Base-by-base conservation (phyloP, 2,797 vertebrate genomes). In the Taeniopygia guttata region DNA sequence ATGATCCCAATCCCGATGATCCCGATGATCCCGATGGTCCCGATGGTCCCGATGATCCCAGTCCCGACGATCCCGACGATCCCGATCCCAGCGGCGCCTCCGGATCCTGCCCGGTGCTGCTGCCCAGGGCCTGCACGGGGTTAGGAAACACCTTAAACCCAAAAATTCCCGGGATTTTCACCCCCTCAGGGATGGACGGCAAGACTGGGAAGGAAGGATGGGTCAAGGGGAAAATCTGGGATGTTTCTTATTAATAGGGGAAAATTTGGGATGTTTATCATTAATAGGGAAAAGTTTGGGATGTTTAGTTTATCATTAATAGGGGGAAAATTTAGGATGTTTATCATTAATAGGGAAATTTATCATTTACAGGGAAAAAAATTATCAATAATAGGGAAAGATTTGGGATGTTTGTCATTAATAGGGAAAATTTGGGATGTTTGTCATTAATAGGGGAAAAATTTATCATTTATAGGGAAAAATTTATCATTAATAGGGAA, bases 31-130 rank as follows among this genome's bases (percentile, higher is more conserved):
- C 22, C 38, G 22, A 5, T 8, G 23, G 4, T 56, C 48, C 36
- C n/a, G n/a, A n/a, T n/a, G n/a, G n/a, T n/a, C n/a, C n/a, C n/a
- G n/a, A n/a, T n/a, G 2, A 21, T 18, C 4, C 34, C 45, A 17
- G 11, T 38, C 20, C 34, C 9, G 3, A 2, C 12, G 34, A 6
- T 34, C 52, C 40, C 0, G 1, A 4, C 19, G n/a, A 16, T 58
- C 25, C 64, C 7, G 0, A 8, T 42, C 32, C 19, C 2, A 16
- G 1, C 1, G 29, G 4, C 0, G 9, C 22, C n/a, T 80, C 94
- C 1, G 14, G 32, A 8, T 0, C 11, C 1, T 18, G 52, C 16
- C 60, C 18, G 3, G 59, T 11, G 69, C n/a, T 11, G 26, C 16
- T 38, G 62, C 89, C 79, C 93, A 98, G 79, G 34, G 52, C 95